Evolutionary conservation across 2,797 vertebrate species (phyloP).

Genomic region (Carapus acus): DNA sequence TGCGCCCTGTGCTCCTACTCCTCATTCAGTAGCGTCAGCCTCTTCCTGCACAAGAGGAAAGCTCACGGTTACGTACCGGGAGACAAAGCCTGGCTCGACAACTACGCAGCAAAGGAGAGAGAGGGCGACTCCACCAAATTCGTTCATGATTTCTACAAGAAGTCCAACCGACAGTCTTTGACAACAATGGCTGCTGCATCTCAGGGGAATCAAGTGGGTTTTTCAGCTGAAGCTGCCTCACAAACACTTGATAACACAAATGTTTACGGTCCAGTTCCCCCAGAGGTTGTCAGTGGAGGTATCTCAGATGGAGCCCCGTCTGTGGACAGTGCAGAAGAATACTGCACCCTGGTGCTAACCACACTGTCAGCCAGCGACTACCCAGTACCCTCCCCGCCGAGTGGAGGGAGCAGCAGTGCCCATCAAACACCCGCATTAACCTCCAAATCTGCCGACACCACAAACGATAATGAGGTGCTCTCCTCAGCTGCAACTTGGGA

Average conservation of each 20-base stretch:
- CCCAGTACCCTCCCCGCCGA: constrained; percentile 22
- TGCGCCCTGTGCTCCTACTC: constrained; percentile 88
- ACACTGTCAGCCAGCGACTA: constrained; percentile 50
- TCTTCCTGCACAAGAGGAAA: constrained; percentile 97
- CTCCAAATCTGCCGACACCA: background rate
- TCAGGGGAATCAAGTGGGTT: background rate
- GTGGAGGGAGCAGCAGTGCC: constrained; percentile 17
- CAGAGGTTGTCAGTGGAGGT: constrained; percentile 31
- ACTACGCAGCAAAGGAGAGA: constrained; percentile 77
- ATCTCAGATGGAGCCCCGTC: constrained; percentile 23
- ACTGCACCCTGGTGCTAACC: constrained; percentile 64
- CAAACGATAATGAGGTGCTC: constrained; percentile 22
- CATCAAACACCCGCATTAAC: constrained; percentile 22
- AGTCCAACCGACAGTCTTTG: constrained; percentile 14
- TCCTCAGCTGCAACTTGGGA: constrained; percentile 35
- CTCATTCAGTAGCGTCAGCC: constrained; percentile 90
- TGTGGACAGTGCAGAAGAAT: constrained; percentile 49
- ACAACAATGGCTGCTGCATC: constrained; percentile 1
- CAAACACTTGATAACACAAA: constrained; percentile 8
- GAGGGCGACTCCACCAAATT: constrained; percentile 65
- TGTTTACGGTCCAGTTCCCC: constrained; percentile 32
- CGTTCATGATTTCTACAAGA: constrained; percentile 58
- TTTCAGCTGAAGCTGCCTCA: background rate
- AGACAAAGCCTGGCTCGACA: constrained; percentile 86
- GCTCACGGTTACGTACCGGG: constrained; percentile 87